These are phyloP conservation scores for Austrolebias charrua DNA, from an alignment of 2,797 vertebrate genomes.

Conservation along the genomic window DNA sequence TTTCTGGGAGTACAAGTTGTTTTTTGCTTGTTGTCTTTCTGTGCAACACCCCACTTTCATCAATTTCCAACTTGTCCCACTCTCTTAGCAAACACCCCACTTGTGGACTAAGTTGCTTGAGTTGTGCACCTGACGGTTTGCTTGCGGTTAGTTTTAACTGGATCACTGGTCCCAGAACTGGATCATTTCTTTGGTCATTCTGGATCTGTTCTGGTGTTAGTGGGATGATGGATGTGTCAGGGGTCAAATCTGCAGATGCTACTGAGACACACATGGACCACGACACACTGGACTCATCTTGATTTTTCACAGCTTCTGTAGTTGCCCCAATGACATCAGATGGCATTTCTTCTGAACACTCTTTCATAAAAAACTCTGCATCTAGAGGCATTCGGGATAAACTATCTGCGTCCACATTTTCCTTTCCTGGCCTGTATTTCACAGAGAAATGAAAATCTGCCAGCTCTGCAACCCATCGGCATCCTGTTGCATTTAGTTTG, in stretches of 20 bases:
- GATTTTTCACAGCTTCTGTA: too few species aligned
- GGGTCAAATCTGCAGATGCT: too few species aligned
- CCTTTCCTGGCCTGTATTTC: slow-evolving; percentile 7
- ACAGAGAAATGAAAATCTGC: slow-evolving; percentile 25
- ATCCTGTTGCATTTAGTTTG: neutral
- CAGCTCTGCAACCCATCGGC: neutral
- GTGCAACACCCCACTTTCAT: too few species aligned
- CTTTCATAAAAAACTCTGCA: neutral
- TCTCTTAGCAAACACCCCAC: too few species aligned
- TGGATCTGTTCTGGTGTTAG: slow-evolving; percentile 1
- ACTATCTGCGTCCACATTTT: slow-evolving; percentile 20
- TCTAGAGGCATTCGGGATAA: slow-evolving; percentile 12
- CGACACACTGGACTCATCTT: too few species aligned
- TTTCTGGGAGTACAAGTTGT: too few species aligned
- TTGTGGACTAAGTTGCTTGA: too few species aligned
- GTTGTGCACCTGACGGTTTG: neutral
- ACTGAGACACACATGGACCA: too few species aligned
- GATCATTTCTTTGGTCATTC: neutral
- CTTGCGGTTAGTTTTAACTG: neutral
- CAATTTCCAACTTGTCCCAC: too few species aligned
- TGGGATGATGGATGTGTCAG: too few species aligned
- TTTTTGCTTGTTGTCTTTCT: too few species aligned
- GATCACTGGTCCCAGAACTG: slow-evolving; percentile 2
- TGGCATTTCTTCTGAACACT: neutral
- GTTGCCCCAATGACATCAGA: too few species aligned